Evolutionary conservation across 2,113 vertebrate genomes (phyloP), one percentile per base, ranked within the genome.

Genomic region (Cyrtonyx montezumae): DNA sequence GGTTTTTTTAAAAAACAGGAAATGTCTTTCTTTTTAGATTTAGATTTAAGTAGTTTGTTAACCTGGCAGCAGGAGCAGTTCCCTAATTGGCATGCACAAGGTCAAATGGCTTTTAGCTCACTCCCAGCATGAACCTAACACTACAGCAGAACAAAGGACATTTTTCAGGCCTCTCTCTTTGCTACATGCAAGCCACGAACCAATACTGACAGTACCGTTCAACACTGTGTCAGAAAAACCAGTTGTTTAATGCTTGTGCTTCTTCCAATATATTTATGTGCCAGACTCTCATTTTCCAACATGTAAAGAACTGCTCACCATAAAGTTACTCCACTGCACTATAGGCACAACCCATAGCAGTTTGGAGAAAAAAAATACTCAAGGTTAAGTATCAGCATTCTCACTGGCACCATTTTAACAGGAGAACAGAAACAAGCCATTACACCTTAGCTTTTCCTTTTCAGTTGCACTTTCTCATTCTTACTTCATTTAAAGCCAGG

Each of bases 161-260:
- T 16, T 43, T 68, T 62, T 43, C 61, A 84, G 3, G 22, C 8
- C 56, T 19, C 14, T 11, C 22, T 45, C 43, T 9, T 8, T 13
- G 2, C 9, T 1, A 37, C 26, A 65, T 30, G 36, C 12, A 28
- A 63, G 82, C 13, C 0, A 26, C 1, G 2, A 81, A 17, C 1
- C 20, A 51, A 0, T 2, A 8, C 0, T 3, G 48, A 16, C 0
- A 32, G 37, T 8, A 25, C 0, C 11, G 15, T 10, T 14, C 26
- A 53, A 30, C 0, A 3, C 16, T 0, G 0, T 3, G 20, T 9
- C 45, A 61, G 18, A 73, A 78, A 37, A 37, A 13, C 19, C 46
- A 75, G 1, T 10, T 32, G 9, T 16, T 34, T 21, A 21, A 21
- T 11, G 1, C 26, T 30, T 16, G 4, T 0, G 2, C 19, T 73